These are phyloP conservation scores for Diadromus collaris DNA, from an alignment of 2,888 invertebrate species.

Conservation along the genomic window DNA sequence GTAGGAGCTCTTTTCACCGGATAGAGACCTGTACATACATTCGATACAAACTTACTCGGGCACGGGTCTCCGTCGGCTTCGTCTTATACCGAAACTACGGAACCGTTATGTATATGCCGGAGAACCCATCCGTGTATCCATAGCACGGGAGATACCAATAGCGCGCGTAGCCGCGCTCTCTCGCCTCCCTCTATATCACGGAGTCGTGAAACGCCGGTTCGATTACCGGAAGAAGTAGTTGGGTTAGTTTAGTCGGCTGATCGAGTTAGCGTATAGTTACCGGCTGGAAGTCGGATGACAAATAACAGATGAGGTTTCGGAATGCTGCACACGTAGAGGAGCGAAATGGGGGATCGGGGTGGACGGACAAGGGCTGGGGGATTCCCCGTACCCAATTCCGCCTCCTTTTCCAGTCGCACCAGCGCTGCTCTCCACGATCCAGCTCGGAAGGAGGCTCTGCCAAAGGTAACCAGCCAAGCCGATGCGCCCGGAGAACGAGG, in stretches of 20 bases:
- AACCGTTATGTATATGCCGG: slow-evolving; percentile 9
- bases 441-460: slow-evolving; percentile 54
- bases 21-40: slow-evolving; percentile 1
- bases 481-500: slow-evolving; percentile 8
- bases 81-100: not conserved
- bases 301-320: slow-evolving; percentile 73
- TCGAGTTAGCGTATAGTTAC: slow-evolving; percentile 74
- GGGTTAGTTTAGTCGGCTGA: slow-evolving; percentile 73
- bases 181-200: slow-evolving; percentile 41
- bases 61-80: not conserved
- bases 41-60: slow-evolving; percentile 4
- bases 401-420: slow-evolving; percentile 36
- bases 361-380: slow-evolving; percentile 12
- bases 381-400: slow-evolving; percentile 37
- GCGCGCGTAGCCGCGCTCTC: not conserved
- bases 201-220: slow-evolving; percentile 66
- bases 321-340: slow-evolving; percentile 73
- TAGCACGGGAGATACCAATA: slow-evolving; percentile 8
- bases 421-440: slow-evolving; percentile 14
- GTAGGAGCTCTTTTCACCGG: slow-evolving; percentile 14
- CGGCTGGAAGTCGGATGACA: slow-evolving; percentile 72
- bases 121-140: not conserved
- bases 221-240: slow-evolving; percentile 72
- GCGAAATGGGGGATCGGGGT: slow-evolving; percentile 34
- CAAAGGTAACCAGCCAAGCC: slow-evolving; percentile 65